Conservation (phyloP, 2,113 vertebrate genomes). For the Peromyscus maniculatus region DNA sequence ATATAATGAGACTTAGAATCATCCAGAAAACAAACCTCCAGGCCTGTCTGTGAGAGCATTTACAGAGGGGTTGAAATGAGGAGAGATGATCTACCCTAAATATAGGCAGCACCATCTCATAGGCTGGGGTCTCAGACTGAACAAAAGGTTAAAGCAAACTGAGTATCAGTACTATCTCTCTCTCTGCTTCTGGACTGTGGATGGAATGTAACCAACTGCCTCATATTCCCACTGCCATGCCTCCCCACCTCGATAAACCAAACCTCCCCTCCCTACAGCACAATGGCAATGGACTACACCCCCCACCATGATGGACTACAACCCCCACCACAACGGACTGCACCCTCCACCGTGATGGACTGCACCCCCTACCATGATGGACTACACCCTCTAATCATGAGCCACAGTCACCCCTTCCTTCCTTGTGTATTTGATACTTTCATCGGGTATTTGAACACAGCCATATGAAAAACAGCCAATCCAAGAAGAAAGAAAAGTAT, state of each 20-base stretch:
- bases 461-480: neutral
- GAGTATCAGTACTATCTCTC: neutral
- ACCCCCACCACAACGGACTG: too few relatives aligned
- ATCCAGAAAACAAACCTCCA: too few relatives aligned
- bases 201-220: neutral
- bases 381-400: neutral
- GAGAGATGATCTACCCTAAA: neutral
- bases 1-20: neutral
- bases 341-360: too few relatives aligned
- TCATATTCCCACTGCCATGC: neutral
- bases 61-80: neutral
- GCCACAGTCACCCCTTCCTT: neutral
- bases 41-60: neutral
- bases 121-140: neutral
- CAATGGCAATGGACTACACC: neutral
- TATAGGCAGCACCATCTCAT: neutral
- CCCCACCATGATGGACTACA: too few relatives aligned
- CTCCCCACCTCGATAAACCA: neutral
- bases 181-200: neutral
- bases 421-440: neutral
- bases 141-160: neutral
- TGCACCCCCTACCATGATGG: too few relatives aligned
- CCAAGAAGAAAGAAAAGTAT: neutral
- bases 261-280: rapidly evolving
- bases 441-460: neutral